Percentiles rank a stretch among this genome's conserved stretches.
These are phyloP conservation scores for Melanerpes aurifrons DNA, from an alignment of 2,113 vertebrate species.

Conservation along the genomic window DNA sequence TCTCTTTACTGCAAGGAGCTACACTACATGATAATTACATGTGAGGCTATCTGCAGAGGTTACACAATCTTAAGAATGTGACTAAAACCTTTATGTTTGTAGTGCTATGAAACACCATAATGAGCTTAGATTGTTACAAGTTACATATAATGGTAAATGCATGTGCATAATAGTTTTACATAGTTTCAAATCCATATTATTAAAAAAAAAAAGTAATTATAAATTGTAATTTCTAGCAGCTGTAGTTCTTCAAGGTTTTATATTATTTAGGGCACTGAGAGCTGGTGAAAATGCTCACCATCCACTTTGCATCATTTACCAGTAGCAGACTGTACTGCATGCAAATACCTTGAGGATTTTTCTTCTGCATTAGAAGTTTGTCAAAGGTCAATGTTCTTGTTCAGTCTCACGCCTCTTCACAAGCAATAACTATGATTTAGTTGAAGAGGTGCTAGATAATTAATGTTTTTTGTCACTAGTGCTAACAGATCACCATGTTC, in stretches of 20 bases:
- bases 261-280: no score
- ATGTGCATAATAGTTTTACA: background rate
- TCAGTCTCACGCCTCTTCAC: background rate
- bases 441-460: background rate
- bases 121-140: background rate
- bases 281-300: no score
- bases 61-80: background rate
- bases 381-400: fast-evolving
- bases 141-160: background rate
- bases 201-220: background rate
- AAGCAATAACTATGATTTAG: background rate
- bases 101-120: background rate
- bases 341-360: background rate
- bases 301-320: no score
- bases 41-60: background rate
- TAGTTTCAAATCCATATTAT: background rate
- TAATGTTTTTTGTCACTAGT: background rate
- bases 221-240: background rate
- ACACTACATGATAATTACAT: background rate
- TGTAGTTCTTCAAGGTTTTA: background rate
- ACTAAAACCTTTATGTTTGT: background rate
- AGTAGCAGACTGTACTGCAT: background rate
- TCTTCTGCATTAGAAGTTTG: background rate
- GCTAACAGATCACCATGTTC: background rate
- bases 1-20: background rate